Conservation (phyloP, 2,888 invertebrate species). For the Crocallis elinguaria region DNA sequence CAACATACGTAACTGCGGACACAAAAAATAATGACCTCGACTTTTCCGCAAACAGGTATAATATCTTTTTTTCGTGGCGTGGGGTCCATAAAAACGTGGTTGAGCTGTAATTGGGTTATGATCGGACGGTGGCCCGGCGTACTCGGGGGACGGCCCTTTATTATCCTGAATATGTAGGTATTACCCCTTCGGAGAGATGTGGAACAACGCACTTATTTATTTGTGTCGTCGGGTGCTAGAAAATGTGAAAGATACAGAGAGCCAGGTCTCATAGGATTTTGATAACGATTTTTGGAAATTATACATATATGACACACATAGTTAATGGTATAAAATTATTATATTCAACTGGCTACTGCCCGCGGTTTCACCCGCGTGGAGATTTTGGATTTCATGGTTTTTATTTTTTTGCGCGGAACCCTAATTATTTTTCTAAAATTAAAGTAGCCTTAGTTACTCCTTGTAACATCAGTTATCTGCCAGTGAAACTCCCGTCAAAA, state of each 20-base stretch:
- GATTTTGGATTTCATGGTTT: too few relatives aligned
- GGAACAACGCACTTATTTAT: constrained; percentile 28
- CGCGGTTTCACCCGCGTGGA: too few relatives aligned
- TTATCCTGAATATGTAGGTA: constrained; percentile 48
- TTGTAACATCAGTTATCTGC: too few relatives aligned
- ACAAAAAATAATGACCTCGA: constrained; percentile 28
- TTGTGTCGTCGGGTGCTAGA: neutral
- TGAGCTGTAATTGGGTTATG: constrained; percentile 69
- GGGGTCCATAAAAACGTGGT: constrained; percentile 64
- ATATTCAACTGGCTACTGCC: too few relatives aligned
- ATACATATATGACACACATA: too few relatives aligned
- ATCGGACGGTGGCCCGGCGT: constrained; percentile 50
- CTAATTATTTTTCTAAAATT: too few relatives aligned
- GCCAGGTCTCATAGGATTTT: too few relatives aligned
- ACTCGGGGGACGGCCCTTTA: constrained; percentile 52
- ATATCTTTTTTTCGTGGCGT: constrained; percentile 45
- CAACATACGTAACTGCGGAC: constrained; percentile 1
- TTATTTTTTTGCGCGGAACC: too few relatives aligned
- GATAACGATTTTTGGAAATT: too few relatives aligned
- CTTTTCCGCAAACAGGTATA: constrained; percentile 33
- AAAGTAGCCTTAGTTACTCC: too few relatives aligned
- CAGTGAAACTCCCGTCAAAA: too few relatives aligned
- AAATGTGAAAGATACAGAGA: neutral
- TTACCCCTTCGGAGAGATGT: constrained; percentile 12
- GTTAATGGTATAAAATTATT: too few relatives aligned